phyloP scores from a whole-genome alignment of 2,888 invertebrate genomes.

The Apodemia zela region DNA sequence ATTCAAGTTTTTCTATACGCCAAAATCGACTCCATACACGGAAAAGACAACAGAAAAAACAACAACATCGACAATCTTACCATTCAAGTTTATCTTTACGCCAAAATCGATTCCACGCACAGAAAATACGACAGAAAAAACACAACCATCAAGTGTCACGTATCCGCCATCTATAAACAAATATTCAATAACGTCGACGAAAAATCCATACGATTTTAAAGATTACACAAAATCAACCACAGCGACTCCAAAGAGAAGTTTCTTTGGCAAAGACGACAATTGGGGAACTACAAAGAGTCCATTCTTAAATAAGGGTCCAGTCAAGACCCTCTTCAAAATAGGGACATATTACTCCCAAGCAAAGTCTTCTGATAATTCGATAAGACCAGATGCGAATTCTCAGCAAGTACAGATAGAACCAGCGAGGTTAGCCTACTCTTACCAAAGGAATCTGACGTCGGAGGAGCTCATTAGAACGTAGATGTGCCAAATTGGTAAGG shows the following conservation, averaged over 20 bases:
- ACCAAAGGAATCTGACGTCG: conserved; percentile 65
- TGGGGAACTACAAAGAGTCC: conserved; percentile 79
- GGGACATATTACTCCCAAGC: conserved; percentile 69
- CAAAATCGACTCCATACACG: conserved; percentile 37
- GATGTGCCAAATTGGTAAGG: conserved; percentile 46
- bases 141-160: conserved; percentile 40
- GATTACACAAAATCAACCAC: conserved; percentile 61
- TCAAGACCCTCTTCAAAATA: conserved; percentile 66
- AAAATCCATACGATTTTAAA: conserved; percentile 79
- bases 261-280: conserved; percentile 59
- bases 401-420: conserved; percentile 74
- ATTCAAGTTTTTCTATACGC: conserved; percentile 42
- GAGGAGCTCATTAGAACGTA: conserved; percentile 53
- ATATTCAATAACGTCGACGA: conserved; percentile 73
- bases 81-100: conserved; percentile 43
- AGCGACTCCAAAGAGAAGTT: conserved; percentile 52
- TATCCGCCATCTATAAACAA: conserved; percentile 49
- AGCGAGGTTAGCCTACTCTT: conserved; percentile 61
- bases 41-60: conserved; percentile 42
- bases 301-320: conserved; percentile 54
- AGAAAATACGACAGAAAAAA: conserved; percentile 46
- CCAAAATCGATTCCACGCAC: conserved; percentile 38
- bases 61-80: conserved; percentile 44
- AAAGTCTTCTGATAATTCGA: conserved; percentile 69
- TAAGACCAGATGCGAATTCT: conserved; percentile 71